Evolutionary conservation across 2,888 invertebrate genomes (phyloP).

Genomic region (Tetheella fluctuosa): DNA sequence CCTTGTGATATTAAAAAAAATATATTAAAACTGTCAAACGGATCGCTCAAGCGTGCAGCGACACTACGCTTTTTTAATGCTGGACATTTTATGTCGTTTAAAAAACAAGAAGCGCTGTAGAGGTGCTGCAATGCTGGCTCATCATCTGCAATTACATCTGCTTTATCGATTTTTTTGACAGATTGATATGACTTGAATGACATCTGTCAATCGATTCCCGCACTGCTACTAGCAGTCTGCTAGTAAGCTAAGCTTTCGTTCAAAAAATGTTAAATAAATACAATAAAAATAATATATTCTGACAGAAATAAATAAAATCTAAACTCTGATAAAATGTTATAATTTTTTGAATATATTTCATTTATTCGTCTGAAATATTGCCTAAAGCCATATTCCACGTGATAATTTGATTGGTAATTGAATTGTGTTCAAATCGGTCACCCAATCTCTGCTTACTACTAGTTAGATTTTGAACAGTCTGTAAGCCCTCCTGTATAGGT

Average conservation of each 20-base stretch:
- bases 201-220: neutral
- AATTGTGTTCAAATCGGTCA: too few species aligned
- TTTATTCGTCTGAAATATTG: too few species aligned
- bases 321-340: too few species aligned
- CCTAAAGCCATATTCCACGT: too few species aligned
- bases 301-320: too few species aligned
- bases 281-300: too few species aligned
- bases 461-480: too few species aligned
- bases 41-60: neutral
- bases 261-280: neutral
- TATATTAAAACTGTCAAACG: neutral
- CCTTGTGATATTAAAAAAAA: constrained; percentile 32
- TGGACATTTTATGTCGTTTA: neutral
- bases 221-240: too few species aligned
- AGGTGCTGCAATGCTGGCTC: neutral
- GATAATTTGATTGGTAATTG: too few species aligned
- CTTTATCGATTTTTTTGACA: neutral
- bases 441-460: too few species aligned
- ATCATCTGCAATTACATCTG: neutral
- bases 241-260: neutral
- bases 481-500: too few species aligned
- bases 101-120: neutral
- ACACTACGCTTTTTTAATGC: neutral
- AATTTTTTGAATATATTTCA: too few species aligned
- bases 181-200: neutral